These are phyloP conservation scores for Aphelinus certus DNA, from an alignment of 1,140 invertebrate genomes.

Conservation along the genomic window DNA sequence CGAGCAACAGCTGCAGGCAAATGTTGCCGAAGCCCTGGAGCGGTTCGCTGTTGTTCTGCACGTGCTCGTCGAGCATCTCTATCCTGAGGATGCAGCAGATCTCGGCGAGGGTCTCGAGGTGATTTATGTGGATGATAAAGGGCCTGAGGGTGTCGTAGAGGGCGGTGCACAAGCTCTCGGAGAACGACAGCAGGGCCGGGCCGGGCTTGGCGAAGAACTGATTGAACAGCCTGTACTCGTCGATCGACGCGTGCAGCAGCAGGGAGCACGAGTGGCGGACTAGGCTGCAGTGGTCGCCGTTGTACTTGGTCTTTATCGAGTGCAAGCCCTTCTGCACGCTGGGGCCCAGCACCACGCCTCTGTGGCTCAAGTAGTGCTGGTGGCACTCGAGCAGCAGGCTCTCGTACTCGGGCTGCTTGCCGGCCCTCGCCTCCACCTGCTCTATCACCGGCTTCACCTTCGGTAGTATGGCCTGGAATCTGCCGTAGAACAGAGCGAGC, in stretches of 20 bases:
- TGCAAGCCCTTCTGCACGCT: slow-evolving; percentile 81
- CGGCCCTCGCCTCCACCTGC: slow-evolving; percentile 81
- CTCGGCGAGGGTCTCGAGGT: slow-evolving; percentile 96
- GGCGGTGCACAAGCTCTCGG: slow-evolving; percentile 87
- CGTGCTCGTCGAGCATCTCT: slow-evolving; percentile 95
- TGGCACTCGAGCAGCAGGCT: slow-evolving; percentile 84
- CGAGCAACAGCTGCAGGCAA: slow-evolving; percentile 89
- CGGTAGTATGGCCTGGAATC: slow-evolving; percentile 88
- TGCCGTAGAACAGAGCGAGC: slow-evolving; percentile 92
- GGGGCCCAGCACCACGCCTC: slow-evolving; percentile 77
- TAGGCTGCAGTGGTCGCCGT: slow-evolving; percentile 87
- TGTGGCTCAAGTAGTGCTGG: slow-evolving; percentile 83
- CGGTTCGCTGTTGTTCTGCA: slow-evolving; percentile 79
- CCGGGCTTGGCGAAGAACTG: slow-evolving; percentile 85
- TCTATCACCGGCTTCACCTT: slow-evolving; percentile 84
- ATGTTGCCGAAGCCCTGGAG: slow-evolving; percentile 85
- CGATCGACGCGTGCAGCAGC: slow-evolving; percentile 89
- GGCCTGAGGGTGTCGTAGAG: slow-evolving; percentile 95
- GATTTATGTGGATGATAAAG: slow-evolving; percentile 95
- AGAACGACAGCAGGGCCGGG: slow-evolving; percentile 74
- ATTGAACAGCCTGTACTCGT: slow-evolving; percentile 89
- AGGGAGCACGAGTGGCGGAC: slow-evolving; percentile 89
- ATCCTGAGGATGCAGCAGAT: slow-evolving; percentile 92
- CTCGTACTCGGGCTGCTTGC: slow-evolving; percentile 80
- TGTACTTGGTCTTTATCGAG: slow-evolving; percentile 66